These are phyloP conservation scores for Acanthacorydalis orientalis DNA, from an alignment of 2,888 invertebrate genomes.

Conservation along the genomic window DNA sequence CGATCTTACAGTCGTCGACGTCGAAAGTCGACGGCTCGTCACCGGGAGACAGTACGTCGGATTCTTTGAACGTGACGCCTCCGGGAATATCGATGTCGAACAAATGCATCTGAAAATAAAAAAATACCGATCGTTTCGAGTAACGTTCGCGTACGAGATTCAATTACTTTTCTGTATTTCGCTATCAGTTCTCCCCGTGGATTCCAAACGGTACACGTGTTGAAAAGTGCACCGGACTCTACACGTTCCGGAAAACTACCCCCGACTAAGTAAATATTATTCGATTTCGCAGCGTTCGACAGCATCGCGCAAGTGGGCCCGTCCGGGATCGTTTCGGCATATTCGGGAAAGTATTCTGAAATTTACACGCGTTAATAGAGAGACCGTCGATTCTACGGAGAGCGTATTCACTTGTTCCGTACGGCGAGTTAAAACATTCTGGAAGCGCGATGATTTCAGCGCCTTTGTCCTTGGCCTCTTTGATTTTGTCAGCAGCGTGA, in stretches of 20 bases:
- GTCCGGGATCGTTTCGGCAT: slow-evolving; percentile 68
- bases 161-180: slow-evolving; percentile 61
- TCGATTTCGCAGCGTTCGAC: slow-evolving; percentile 56
- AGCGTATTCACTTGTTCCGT: slow-evolving; percentile 51
- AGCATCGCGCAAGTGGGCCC: slow-evolving; percentile 59
- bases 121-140: not conserved
- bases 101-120: slow-evolving; percentile 55
- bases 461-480: slow-evolving; percentile 33
- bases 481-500: slow-evolving; percentile 31
- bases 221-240: slow-evolving; percentile 48
- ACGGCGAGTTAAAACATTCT: slow-evolving; percentile 92
- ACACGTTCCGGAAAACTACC: slow-evolving; percentile 79
- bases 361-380: not conserved
- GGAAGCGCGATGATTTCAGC: slow-evolving; percentile 45
- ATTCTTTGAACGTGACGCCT: slow-evolving; percentile 85
- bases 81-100: slow-evolving; percentile 93
- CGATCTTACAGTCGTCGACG: slow-evolving; percentile 52
- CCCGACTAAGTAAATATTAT: slow-evolving; percentile 66
- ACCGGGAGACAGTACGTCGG: slow-evolving; percentile 66
- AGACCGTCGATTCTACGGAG: not conserved
- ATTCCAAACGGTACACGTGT: slow-evolving; percentile 80
- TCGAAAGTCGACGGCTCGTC: slow-evolving; percentile 54
- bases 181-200: slow-evolving; percentile 60
- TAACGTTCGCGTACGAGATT: not conserved
- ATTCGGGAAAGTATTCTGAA: slow-evolving; percentile 57